Evolutionary conservation across 2,113 vertebrate genomes (phyloP), one percentile per base, ranked within the genome.

Genomic region (Lipophrys pholis): DNA sequence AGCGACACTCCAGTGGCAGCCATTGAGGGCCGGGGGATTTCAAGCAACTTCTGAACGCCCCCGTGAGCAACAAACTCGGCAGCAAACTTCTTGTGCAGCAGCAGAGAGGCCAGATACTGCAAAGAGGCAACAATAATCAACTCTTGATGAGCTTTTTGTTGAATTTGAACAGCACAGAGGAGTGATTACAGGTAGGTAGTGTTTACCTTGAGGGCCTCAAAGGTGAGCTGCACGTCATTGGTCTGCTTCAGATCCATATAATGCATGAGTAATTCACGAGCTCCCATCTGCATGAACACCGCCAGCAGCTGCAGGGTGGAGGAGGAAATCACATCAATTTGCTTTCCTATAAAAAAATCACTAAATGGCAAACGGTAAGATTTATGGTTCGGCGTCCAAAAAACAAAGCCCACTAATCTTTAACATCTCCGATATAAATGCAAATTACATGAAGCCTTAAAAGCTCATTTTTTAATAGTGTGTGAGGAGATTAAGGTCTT

Each of bases 71-170:
- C 98, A 93, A 99, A 99, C 88, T 99, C 97, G 0, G 98, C 98
- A 15, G 98, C 98, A 95, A 99, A 99, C 86, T 99, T 99, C 88
- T 99, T 99, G 90, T 99, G 98, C 42, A 99, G 95, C 75, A 99
- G 92, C 82, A 99, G 84, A n/a, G 98, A 99, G 35, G 98, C 98
- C 74, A 99, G 91, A 82, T 99, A 98, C 98, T 99, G 85, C 6
- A 73, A 51, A 42, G 6, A 42, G 14, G 16, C 5, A 21, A 30
- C 11, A 30, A 9, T 7, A 59, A 16, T 10, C 6, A 55, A 3
- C 1, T 30, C 21, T 30, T 14, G 3, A 55, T 15, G 5, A 62
- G n/a, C 6, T 49, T 42, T 6, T 14, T 11, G 15, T 39, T 64
- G n/a, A 2, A 0, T 36, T 59, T 38, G 1, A 11, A 11, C 55